These are phyloP conservation scores for Cyanocitta stelleri DNA, from an alignment of 2,113 vertebrate species.

Conservation along the genomic window DNA sequence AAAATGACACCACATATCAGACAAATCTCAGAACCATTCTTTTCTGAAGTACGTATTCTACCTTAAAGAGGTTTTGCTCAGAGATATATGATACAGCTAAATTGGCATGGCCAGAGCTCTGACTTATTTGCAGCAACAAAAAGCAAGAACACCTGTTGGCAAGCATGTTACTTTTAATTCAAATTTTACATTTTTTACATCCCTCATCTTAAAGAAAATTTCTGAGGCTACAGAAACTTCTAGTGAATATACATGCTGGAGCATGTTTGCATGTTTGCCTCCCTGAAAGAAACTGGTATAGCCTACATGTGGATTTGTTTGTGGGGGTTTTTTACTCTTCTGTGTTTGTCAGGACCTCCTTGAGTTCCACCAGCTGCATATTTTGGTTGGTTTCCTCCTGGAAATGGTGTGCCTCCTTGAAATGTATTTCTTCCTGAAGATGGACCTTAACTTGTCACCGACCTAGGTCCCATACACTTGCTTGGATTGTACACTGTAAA, in stretches of 20 bases:
- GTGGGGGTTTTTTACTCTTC: not conserved
- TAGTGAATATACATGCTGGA: not conserved
- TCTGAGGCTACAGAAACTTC: not conserved
- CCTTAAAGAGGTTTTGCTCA: not conserved
- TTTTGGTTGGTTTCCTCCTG: not conserved
- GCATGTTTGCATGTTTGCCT: not conserved
- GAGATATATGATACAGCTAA: not conserved
- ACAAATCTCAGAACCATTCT: not conserved
- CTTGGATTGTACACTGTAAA: not conserved
- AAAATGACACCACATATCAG: not conserved
- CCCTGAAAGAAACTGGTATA: not conserved
- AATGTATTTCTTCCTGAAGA: not conserved
- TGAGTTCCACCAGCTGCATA: not conserved
- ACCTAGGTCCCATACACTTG: not conserved
- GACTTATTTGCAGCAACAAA: not conserved
- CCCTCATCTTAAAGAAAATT: not conserved
- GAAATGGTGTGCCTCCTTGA: not conserved
- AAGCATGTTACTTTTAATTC: not conserved
- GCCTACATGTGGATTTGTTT: not conserved
- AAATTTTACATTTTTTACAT: not conserved
- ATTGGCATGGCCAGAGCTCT: not conserved
- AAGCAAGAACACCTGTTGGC: not conserved
- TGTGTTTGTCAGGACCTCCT: not conserved
- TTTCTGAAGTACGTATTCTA: not conserved
- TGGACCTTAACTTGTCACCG: not conserved